These are phyloP conservation scores for Botia almorhae DNA, from an alignment of 2,797 vertebrate genomes.

Conservation along the genomic window DNA sequence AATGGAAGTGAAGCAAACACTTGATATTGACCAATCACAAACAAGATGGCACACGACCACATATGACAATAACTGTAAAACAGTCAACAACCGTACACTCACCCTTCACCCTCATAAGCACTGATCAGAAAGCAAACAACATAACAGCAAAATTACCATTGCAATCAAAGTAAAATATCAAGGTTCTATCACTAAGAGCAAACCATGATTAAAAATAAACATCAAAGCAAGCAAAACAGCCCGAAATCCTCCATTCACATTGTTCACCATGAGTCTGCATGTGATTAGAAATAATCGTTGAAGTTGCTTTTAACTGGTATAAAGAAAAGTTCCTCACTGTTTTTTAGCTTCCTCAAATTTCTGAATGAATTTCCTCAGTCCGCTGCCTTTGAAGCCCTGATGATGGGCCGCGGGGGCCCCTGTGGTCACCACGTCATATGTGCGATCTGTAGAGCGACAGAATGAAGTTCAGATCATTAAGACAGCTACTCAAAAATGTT, in stretches of 20 bases:
- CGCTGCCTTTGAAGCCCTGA: constrained; percentile 95
- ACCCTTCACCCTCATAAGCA: constrained; percentile 94
- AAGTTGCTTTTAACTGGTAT: background rate
- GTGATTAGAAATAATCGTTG: background rate
- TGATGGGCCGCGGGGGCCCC: constrained; percentile 97
- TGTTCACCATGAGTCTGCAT: background rate
- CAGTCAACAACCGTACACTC: constrained; percentile 71
- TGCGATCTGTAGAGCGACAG: constrained; percentile 81
- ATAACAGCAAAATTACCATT: constrained; percentile 45
- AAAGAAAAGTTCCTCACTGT: constrained; percentile 83
- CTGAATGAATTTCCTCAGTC: constrained; percentile 90
- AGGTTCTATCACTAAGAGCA: background rate
- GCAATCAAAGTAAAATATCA: constrained; percentile 5
- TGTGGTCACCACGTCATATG: constrained; percentile 95
- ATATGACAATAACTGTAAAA: constrained; percentile 30
- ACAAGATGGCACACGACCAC: constrained; percentile 24
- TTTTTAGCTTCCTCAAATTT: constrained; percentile 97
- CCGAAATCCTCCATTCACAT: background rate
- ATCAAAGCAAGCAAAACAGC: background rate
- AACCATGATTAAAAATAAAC: background rate
- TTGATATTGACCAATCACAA: constrained; percentile 18
- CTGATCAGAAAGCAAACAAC: constrained; percentile 72
- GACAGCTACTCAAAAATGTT: too few species aligned
- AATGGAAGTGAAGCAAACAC: constrained; percentile 19
- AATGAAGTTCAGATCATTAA: too few species aligned